Evolutionary conservation across 2,113 vertebrate genomes (phyloP).

Genomic region (Scomber japonicus): DNA sequence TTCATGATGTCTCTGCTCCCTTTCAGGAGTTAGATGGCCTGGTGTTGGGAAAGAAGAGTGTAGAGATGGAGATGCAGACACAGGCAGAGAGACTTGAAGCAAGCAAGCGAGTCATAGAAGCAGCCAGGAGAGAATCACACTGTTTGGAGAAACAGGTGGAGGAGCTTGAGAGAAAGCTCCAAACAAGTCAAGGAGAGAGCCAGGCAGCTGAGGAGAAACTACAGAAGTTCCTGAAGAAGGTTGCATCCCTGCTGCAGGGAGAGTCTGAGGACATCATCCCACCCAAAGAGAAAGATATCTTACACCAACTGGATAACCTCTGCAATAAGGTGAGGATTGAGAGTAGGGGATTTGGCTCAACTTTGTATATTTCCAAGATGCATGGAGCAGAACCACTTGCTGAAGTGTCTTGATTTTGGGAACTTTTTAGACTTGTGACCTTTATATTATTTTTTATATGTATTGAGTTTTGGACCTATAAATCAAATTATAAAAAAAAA

Average conservation of each 20-base stretch:
- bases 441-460: too few relatives aligned
- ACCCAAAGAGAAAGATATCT: constrained; percentile 80
- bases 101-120: constrained; percentile 81
- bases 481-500: too few relatives aligned
- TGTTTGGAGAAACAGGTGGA: constrained; percentile 81
- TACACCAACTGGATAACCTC: constrained; percentile 83
- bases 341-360: neutral
- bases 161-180: constrained; percentile 83
- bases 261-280: constrained; percentile 26
- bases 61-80: constrained; percentile 84
- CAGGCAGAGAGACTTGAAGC: constrained; percentile 84
- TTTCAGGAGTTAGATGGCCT: constrained; percentile 87
- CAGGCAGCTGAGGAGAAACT: constrained; percentile 66
- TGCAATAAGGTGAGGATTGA: constrained; percentile 68
- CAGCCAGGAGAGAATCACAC: constrained; percentile 80
- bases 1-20: neutral
- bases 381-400: neutral
- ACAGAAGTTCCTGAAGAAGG: constrained; percentile 83
- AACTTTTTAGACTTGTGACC: too few relatives aligned
- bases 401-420: too few relatives aligned
- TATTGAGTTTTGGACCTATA: too few relatives aligned
- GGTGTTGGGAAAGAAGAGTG: constrained; percentile 71
- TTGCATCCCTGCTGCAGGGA: constrained; percentile 77
- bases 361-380: neutral
- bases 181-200: constrained; percentile 77